Base-by-base conservation (phyloP, 2,797 vertebrate genomes). In the Manis javanica region DNA sequence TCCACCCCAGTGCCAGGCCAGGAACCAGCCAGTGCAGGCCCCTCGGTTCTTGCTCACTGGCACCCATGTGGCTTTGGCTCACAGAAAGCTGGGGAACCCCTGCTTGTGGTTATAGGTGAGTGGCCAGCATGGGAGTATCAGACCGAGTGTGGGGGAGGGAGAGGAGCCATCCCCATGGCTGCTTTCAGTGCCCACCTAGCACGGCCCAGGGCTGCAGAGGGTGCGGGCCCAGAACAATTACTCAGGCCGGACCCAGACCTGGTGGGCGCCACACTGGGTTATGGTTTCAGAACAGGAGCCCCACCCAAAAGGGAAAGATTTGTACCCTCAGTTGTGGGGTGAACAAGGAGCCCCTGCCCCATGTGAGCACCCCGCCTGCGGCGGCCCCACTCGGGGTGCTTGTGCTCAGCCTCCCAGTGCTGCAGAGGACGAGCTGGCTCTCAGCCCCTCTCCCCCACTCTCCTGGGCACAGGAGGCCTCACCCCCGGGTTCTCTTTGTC, bases 371-470 rank as follows among this genome's bases (percentile, higher is more conserved):
- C 61, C 55, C 71, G 59, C 55, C 63, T 39, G 15, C 7, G 6
- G 24, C 26, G 29, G 31, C 37, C 51, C 71, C 16, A 10, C 34
- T 6, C 0, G 8, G 34, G 42, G n/a, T 34, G 24, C 10, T 15
- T 3, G 15, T 0, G 2, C n/a, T 26, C 59, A 24, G 55, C 16
- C 4, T 7, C 16, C 1, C 3, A 7, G 26, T n/a, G 79, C 59
- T 34, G 8, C 3, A 1, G 26, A 49, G 79, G 9, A 19, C 2
- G 51, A 39, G 34, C 34, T 3, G 49, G 53, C 51, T n/a, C 3
- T 2, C 5, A 31, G 61, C 31, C 29, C 26, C 29, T 37, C n/a
- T 18, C 24, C 9, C n/a, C 39, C 2, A 3, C 78, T 11, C n/a
- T 3, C 37, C 42, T 2, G 29, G 69, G 18, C 9, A 5, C 31